Evolutionary conservation across 2,797 vertebrate species (phyloP).

Genomic region (Neosalanx taihuensis): DNA sequence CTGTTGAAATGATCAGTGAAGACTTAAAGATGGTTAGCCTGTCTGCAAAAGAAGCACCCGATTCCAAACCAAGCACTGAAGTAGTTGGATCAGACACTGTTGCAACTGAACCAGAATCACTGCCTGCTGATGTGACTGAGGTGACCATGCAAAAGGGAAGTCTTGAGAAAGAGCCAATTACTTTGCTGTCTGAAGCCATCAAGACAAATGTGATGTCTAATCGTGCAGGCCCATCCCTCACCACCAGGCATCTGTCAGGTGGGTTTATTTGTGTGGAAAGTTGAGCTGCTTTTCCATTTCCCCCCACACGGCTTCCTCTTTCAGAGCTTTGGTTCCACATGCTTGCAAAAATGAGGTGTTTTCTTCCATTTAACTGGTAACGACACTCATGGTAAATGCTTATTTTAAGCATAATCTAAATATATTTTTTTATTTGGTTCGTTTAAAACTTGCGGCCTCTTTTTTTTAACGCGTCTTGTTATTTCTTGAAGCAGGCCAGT

Average conservation of each 20-base stretch:
- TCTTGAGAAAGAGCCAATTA: constrained; percentile 49
- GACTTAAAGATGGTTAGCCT: constrained; percentile 9
- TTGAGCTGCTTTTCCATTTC: constrained; percentile 8
- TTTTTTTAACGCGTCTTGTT: background rate
- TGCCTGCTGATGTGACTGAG: constrained; percentile 17
- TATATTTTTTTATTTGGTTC: background rate
- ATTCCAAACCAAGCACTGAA: background rate
- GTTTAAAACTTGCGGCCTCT: background rate
- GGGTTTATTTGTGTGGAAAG: constrained; percentile 53
- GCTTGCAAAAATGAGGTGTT: background rate
- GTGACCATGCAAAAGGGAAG: constrained; percentile 44
- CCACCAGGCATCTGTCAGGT: constrained; percentile 71
- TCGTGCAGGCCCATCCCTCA: constrained; percentile 50
- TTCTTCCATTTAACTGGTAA: background rate
- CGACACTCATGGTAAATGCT: background rate
- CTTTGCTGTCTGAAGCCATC: constrained; percentile 55
- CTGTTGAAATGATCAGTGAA: constrained; percentile 13
- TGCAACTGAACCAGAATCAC: constrained; percentile 18
- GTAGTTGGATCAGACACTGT: constrained; percentile 1
- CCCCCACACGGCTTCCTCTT: constrained; percentile 2
- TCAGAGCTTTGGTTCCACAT: constrained; percentile 4
- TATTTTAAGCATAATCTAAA: background rate
- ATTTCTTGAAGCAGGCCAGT: constrained; percentile 24
- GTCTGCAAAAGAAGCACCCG: background rate
- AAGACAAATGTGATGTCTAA: constrained; percentile 57